These are phyloP conservation scores for Knipowitschia caucasica DNA, from an alignment of 2,797 vertebrate species.

Conservation along the genomic window DNA sequence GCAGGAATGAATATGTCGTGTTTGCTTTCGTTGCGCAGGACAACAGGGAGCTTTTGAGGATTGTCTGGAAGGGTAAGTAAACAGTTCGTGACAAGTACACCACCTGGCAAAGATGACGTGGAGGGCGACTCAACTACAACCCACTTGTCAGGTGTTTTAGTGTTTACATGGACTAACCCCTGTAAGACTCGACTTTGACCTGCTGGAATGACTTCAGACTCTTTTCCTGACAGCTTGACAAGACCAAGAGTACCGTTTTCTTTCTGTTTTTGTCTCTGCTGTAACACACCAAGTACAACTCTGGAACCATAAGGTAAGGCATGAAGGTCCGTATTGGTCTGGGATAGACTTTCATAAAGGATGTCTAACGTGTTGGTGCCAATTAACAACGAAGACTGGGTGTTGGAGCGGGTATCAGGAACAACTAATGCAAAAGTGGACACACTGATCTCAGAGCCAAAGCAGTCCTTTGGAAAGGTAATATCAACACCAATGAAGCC, in stretches of 20 bases:
- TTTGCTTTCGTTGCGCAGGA: not conserved
- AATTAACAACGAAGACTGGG: not conserved
- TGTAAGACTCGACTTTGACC: not conserved
- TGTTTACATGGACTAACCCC: not conserved
- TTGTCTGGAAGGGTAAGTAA: not conserved
- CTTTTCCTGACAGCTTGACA: not conserved
- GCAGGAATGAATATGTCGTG: not conserved
- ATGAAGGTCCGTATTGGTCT: not conserved
- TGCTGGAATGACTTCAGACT: not conserved
- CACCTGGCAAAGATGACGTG: too few relatives aligned
- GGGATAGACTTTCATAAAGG: not conserved
- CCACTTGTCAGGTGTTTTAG: not conserved
- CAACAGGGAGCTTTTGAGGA: not conserved
- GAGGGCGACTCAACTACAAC: too few relatives aligned
- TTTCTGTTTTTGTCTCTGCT: not conserved
- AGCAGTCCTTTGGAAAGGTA: conserved; percentile 3
- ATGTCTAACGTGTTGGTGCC: not conserved
- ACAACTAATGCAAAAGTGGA: not conserved
- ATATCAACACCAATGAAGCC: not conserved
- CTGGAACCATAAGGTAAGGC: not conserved
- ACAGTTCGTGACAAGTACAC: not conserved
- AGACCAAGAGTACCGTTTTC: not conserved
- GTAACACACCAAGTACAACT: not conserved
- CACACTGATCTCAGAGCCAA: conserved; percentile 2
- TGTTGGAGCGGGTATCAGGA: not conserved